Evolutionary conservation across 1,140 invertebrate genomes (phyloP).

Genomic region (Drosophila miranda): DNA sequence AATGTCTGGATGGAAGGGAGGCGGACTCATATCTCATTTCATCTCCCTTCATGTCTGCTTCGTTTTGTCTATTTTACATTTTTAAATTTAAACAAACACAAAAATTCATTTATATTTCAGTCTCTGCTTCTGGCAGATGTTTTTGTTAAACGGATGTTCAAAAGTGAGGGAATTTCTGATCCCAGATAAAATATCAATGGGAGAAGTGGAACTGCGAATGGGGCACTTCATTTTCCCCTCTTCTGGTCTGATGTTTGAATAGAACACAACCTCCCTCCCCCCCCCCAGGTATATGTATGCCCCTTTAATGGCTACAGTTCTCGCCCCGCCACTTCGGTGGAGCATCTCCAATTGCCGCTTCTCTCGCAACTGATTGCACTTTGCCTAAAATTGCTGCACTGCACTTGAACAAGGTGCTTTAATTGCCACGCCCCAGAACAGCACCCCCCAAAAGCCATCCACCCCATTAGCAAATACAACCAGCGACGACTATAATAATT

Average conservation of each 20-base stretch:
- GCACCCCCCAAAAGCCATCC: slow-evolving; percentile 26
- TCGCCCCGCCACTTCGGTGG: slow-evolving; percentile 2
- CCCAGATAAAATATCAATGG: too few species aligned
- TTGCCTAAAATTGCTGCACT: slow-evolving; percentile 39
- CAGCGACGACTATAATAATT: slow-evolving; percentile 48
- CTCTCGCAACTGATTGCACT: slow-evolving; percentile 37
- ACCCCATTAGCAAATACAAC: slow-evolving; percentile 59
- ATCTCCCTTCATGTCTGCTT: neutral
- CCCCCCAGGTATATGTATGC: slow-evolving; percentile 5
- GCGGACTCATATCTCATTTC: neutral
- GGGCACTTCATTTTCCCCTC: too few species aligned
- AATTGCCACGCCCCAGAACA: slow-evolving; percentile 47
- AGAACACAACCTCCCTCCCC: neutral
- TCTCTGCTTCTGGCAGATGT: too few species aligned
- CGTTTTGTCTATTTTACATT: neutral
- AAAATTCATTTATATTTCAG: too few species aligned
- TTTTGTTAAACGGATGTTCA: too few species aligned
- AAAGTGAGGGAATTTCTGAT: too few species aligned
- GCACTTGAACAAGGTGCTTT: slow-evolving; percentile 55
- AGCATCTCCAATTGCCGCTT: slow-evolving; percentile 6
- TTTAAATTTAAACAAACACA: too few species aligned
- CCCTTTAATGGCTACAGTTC: slow-evolving; percentile 22
- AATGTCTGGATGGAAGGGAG: neutral
- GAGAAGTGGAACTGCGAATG: too few species aligned
- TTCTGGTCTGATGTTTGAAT: too few species aligned